Evolutionary conservation across 1,140 invertebrate genomes (phyloP), one percentile per base, ranked within the genome.

Genomic region (Ptiloglossa arizonensis): DNA sequence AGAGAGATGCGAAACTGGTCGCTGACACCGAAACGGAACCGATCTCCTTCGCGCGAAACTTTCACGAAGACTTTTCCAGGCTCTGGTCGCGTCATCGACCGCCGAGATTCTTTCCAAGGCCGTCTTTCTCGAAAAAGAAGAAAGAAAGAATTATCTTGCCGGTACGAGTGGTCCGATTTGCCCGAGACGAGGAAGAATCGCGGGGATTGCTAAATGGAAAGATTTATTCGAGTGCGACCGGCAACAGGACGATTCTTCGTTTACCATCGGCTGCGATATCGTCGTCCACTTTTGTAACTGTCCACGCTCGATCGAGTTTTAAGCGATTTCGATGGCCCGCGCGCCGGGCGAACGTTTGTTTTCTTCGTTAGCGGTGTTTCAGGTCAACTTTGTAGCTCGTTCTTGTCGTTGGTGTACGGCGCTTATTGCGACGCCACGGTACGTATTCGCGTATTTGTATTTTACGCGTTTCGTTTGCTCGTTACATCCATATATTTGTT

Each of bases 11-110:
- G 35, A 48, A 41, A 13, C 5, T 41, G 22, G 46, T 77, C 67
- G 19, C 48, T 19, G 46, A 54, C 35, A 27, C 38, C 52, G 48
- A n/a, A n/a, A n/a, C n/a, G 38, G 52, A 70, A 29, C 44, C 62
- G 17, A 66, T 74, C 32, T 68, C 60, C 57, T 80, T 48, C 41
- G 69, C 27, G 27, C 38, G 13, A 54, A 82, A 79, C 54, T 82
- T 82, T 73, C 38, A n/a, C 32, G 9, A 79, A 74, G 35, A 66
- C 52, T 48, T 79, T 76, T n/a, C 29, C 27, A 24, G 24, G 24
- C 76, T 52, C 35, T 54, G 48, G 52, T 67, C 48, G 63, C 56
- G 44, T 44, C 44, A 62, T 52, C 62, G 22, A 52, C 32, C 35
- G 32, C 27, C 19, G 13, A 46, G 29, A 81, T 59, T 44, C 41